phyloP scores from a whole-genome alignment of 1,140 invertebrate species.

The Oscheius sp. region DNA sequence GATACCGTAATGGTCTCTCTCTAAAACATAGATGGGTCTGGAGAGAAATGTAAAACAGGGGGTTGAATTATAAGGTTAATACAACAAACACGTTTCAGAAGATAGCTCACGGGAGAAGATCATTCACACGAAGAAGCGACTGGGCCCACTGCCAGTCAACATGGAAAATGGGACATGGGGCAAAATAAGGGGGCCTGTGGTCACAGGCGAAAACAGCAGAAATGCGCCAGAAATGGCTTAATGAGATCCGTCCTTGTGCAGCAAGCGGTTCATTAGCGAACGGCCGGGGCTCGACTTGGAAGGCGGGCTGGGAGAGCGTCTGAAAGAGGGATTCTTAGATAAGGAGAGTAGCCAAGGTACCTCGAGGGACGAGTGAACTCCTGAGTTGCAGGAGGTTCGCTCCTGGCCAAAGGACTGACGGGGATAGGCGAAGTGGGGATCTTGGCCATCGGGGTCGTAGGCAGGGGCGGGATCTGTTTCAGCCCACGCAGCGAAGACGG shows the following conservation, averaged over 20 bases:
- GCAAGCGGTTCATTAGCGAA: background rate
- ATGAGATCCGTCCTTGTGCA: background rate
- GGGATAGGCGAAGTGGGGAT: background rate
- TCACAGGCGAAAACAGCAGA: background rate
- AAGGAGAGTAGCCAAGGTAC: background rate
- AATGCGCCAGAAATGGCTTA: background rate
- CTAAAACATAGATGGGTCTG: background rate
- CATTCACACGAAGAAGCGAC: background rate
- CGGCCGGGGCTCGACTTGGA: background rate
- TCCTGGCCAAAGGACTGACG: background rate
- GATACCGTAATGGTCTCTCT: background rate
- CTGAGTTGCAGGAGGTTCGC: background rate
- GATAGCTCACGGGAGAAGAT: background rate
- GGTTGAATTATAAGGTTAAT: background rate
- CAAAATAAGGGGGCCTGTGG: background rate
- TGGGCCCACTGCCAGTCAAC: background rate
- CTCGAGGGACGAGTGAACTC: no score
- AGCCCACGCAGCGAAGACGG: slow-evolving; percentile 6
- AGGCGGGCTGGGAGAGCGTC: background rate
- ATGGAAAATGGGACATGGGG: background rate
- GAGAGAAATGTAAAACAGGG: background rate
- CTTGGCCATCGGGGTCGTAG: background rate
- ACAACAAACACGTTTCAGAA: background rate
- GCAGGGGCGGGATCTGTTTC: background rate
- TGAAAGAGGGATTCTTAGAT: background rate